Conservation (phyloP, 1,140 invertebrate genomes). For the Calliphora vicina region DNA sequence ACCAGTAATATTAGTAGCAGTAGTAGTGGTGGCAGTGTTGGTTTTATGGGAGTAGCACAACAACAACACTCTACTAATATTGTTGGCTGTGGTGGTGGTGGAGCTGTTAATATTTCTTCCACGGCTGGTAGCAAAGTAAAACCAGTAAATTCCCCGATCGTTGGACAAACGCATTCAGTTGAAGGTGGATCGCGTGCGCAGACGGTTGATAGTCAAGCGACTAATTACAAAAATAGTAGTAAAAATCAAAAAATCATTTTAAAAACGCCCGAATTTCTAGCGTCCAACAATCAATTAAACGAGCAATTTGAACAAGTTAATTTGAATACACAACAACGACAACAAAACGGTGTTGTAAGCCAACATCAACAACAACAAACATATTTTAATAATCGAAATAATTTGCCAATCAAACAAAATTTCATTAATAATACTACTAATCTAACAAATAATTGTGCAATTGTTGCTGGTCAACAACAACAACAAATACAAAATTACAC, state of each 20-base stretch:
- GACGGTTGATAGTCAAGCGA: constrained; percentile 38
- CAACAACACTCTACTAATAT: background rate
- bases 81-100: constrained; percentile 23
- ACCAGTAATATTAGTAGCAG: background rate
- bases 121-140: constrained; percentile 8
- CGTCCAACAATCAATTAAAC: background rate
- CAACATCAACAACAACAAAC: background rate
- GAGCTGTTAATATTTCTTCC: background rate
- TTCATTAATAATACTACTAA: background rate
- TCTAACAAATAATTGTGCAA: background rate
- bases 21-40: background rate
- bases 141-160: constrained; percentile 33
- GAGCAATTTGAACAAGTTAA: constrained; percentile 11
- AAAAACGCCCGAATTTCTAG: constrained; percentile 16
- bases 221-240: background rate
- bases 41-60: constrained; percentile 22
- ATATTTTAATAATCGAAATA: background rate
- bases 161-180: constrained; percentile 48
- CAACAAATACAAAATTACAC: constrained; percentile 40
- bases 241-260: constrained; percentile 15
- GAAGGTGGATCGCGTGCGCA: constrained; percentile 56
- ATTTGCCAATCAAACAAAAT: background rate
- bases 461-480: constrained; percentile 28
- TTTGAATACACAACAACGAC: constrained; percentile 14
- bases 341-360: constrained; percentile 21